Conservation (phyloP, 2,797 vertebrate species). For the Buceros bicornis region DNA sequence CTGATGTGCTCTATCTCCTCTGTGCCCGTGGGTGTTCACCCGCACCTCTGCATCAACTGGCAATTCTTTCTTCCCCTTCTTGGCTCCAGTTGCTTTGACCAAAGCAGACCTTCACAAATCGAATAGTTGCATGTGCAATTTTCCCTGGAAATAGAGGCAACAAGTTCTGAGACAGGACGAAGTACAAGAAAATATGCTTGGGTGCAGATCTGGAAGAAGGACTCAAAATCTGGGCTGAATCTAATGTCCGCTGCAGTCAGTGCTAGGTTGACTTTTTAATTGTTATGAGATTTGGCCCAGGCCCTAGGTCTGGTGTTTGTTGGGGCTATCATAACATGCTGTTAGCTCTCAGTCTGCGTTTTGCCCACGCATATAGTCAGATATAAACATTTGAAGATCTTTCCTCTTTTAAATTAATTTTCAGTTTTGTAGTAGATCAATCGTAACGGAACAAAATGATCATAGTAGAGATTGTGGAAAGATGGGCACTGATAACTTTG, state of each 20-base stretch:
- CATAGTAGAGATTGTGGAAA: conserved; percentile 33
- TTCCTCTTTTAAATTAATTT: conserved; percentile 47
- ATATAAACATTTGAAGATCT: conserved; percentile 51
- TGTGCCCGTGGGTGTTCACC: background rate
- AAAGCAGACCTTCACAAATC: background rate
- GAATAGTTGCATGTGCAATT: background rate
- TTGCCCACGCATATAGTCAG: background rate
- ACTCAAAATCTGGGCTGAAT: background rate
- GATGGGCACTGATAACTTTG: conserved; percentile 57
- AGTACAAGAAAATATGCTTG: background rate
- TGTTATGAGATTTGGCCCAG: rapidly evolving
- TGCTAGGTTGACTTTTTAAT: background rate
- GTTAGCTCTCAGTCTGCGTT: background rate
- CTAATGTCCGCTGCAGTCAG: background rate
- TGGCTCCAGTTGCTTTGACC: background rate
- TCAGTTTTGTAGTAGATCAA: conserved; percentile 45
- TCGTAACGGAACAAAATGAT: conserved; percentile 59
- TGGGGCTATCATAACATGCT: background rate
- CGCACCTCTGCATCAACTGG: background rate
- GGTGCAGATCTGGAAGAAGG: background rate
- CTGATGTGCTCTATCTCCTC: background rate
- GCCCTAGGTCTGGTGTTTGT: background rate
- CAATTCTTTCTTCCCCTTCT: background rate
- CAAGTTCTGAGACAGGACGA: background rate
- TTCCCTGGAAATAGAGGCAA: background rate